These are phyloP conservation scores for Pimephales promelas DNA, from an alignment of 2,113 vertebrate species.

Conservation along the genomic window DNA sequence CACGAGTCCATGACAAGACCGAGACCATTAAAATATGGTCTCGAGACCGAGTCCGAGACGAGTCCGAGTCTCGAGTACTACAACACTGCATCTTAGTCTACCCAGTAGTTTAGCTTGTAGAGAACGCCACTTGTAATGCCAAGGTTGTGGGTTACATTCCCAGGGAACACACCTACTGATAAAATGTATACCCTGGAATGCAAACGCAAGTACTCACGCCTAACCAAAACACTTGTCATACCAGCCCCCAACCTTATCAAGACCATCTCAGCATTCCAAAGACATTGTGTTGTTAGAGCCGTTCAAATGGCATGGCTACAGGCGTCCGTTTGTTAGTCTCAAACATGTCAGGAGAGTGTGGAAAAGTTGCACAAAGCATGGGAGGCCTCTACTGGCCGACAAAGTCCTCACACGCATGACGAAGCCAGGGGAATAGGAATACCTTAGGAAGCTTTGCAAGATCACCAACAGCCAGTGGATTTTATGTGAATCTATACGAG, in stretches of 20 bases:
- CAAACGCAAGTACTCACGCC: background rate
- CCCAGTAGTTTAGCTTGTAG: background rate
- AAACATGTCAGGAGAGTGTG: conserved; percentile 50
- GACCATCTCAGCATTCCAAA: background rate
- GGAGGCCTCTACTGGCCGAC: conserved; percentile 94
- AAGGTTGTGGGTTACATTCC: too few relatives aligned
- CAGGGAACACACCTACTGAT: background rate
- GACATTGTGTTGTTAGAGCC: background rate
- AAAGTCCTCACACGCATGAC: conserved; percentile 71
- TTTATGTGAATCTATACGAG: background rate
- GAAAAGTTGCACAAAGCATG: conserved; percentile 82
- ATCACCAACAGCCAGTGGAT: background rate
- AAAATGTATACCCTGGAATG: background rate
- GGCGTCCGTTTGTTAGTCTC: background rate
- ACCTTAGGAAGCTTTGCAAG: conserved; percentile 34
- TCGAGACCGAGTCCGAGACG: too few relatives aligned
- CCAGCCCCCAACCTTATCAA: background rate
- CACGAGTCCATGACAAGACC: too few relatives aligned
- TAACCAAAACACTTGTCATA: background rate
- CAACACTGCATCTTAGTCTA: too few relatives aligned
- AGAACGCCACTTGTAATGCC: background rate
- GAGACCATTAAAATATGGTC: too few relatives aligned
- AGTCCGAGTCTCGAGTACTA: too few relatives aligned
- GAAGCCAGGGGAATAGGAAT: conserved; percentile 60
- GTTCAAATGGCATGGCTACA: background rate